Evolutionary conservation across 2,113 vertebrate genomes (phyloP).

Genomic region (Centropristis striata): DNA sequence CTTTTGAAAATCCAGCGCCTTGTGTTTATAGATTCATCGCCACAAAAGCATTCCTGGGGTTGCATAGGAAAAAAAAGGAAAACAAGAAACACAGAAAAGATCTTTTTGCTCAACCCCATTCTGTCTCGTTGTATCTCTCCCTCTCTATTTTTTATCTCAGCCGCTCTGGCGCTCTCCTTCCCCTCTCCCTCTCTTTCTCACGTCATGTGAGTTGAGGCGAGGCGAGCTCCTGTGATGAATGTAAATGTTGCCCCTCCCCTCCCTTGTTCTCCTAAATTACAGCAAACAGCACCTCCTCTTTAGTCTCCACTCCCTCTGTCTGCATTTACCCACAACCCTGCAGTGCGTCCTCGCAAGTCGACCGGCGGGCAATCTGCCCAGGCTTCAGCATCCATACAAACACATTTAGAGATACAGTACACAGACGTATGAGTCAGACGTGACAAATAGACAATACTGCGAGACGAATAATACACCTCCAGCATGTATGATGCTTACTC

Average conservation of each 20-base stretch:
- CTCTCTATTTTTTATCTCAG: conserved; percentile 48
- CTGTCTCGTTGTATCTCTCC: conserved; percentile 69
- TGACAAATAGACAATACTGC: conserved; percentile 33
- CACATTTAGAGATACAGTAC: conserved; percentile 47
- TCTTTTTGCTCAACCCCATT: conserved; percentile 78
- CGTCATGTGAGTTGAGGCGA: conserved; percentile 70
- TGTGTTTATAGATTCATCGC: conserved; percentile 24
- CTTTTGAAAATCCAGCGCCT: conserved; percentile 15
- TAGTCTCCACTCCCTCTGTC: conserved; percentile 43
- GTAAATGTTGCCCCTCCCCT: conserved; percentile 75
- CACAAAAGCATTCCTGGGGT: conserved; percentile 43
- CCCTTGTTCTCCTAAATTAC: conserved; percentile 75
- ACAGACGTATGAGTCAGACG: conserved; percentile 62
- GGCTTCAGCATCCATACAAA: conserved; percentile 43
- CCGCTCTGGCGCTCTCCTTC: conserved; percentile 26
- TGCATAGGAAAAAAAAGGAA: conserved; percentile 19
- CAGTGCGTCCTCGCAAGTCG: conserved; percentile 31
- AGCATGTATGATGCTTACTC: conserved; percentile 19
- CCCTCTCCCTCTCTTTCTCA: conserved; percentile 38
- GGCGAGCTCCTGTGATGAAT: conserved; percentile 75
- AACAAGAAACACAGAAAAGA: conserved; percentile 53
- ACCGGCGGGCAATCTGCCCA: conserved; percentile 30
- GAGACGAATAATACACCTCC: conserved; percentile 35
- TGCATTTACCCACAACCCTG: conserved; percentile 57
- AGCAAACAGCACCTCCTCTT: conserved; percentile 71